A percentile compares a stretch with the other conserved stretches of the same genome.
Conservation (phyloP, 35 echinoderm and acorn worm species). For the Apostichopus japonicus region DNA sequence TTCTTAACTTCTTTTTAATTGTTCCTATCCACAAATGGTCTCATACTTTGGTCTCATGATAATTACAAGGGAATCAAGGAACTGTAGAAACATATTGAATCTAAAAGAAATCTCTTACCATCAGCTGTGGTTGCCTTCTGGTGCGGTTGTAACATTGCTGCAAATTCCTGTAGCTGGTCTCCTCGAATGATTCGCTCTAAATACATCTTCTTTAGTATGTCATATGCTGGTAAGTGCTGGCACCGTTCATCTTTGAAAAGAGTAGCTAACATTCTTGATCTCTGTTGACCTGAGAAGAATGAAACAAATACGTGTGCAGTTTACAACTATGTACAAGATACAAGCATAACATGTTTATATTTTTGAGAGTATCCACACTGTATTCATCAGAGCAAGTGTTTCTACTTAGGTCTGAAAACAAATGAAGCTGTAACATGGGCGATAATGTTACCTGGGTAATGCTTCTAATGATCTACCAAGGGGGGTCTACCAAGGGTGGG, state of each 20-base stretch:
- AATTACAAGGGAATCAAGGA: no score
- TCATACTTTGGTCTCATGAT: no score
- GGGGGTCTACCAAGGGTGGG: no score
- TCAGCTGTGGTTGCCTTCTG: slow-evolving; percentile 91
- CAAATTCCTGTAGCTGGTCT: slow-evolving; percentile 95
- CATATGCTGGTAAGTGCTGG: slow-evolving; percentile 91
- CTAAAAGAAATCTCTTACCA: slow-evolving; percentile 57
- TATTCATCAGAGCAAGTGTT: no score
- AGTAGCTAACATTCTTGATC: slow-evolving; percentile 96
- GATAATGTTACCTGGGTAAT: no score
- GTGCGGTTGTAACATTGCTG: slow-evolving; percentile 83
- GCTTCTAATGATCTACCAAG: no score
- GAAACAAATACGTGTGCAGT: not conserved
- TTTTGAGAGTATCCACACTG: no score
- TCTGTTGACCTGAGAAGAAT: slow-evolving; percentile 79
- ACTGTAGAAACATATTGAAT: no score
- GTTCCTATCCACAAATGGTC: not conserved
- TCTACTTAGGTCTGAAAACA: no score
- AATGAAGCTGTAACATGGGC: no score
- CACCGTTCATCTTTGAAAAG: slow-evolving; percentile 97
- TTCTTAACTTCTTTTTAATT: not conserved
- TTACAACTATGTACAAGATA: no score
- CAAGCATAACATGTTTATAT: no score
- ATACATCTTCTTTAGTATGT: slow-evolving; percentile 98
- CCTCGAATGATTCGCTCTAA: slow-evolving; percentile 92